These are phyloP conservation scores for Probaryconus sp. DNA, from an alignment of 1,140 invertebrate genomes.

Conservation along the genomic window DNA sequence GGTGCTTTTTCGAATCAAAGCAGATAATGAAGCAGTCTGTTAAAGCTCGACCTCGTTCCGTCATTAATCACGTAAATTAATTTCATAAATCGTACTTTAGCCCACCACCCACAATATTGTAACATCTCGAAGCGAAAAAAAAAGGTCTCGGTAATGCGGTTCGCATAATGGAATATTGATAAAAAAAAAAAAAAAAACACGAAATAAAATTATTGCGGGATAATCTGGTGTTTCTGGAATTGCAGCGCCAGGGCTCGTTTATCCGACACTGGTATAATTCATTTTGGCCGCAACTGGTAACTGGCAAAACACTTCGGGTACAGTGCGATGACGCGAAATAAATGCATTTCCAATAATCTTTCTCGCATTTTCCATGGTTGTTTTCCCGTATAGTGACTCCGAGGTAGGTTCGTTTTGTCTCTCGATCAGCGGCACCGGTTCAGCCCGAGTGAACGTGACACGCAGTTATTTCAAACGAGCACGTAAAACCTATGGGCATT, in stretches of 20 bases:
- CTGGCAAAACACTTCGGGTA: conserved; percentile 38
- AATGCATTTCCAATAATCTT: conserved; percentile 61
- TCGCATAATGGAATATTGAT: background rate
- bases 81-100: too few relatives aligned
- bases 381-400: conserved; percentile 17
- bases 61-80: too few relatives aligned
- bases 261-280: conserved; percentile 1
- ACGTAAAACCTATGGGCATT: conserved; percentile 45
- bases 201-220: conserved; percentile 39
- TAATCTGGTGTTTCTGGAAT: conserved; percentile 25
- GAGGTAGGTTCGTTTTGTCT: conserved; percentile 27
- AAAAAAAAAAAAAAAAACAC: too few relatives aligned
- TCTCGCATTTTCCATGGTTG: conserved; percentile 24
- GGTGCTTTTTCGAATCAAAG: too few relatives aligned
- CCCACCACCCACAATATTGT: too few relatives aligned
- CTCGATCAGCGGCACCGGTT: conserved; percentile 15
- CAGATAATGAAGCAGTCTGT: too few relatives aligned
- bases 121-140: too few relatives aligned
- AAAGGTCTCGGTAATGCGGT: too few relatives aligned
- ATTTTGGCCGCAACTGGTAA: conserved; percentile 13
- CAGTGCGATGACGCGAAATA: conserved; percentile 43
- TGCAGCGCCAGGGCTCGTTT: too few relatives aligned
- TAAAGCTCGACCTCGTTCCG: too few relatives aligned
- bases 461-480: conserved; percentile 47
- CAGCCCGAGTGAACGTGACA: conserved; percentile 49